Evolutionary conservation across 2,113 vertebrate genomes (phyloP), one percentile per base, ranked within the genome.

Genomic region (Lepus americanus): DNA sequence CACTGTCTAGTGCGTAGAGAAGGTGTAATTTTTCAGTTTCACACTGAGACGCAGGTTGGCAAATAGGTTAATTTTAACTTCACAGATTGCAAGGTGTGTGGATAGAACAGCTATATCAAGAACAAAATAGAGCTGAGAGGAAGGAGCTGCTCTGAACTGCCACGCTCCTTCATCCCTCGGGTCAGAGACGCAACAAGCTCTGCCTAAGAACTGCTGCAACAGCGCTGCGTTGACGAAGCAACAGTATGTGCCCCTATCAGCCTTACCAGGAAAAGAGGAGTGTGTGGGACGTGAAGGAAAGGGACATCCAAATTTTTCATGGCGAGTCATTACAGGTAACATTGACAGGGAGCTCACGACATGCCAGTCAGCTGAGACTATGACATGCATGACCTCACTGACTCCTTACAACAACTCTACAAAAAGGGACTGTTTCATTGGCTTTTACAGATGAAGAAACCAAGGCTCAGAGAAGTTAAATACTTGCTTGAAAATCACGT

Each of bases 41-140:
- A 97, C 96, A 29, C 97, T 94, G 96, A 95, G n/a, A 98, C 93
- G 97, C 97, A 90, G 2, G 59, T 96, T 0, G 53, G 97, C 91
- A 93, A 98, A 98, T 97, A n/a, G 93, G 97, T 98, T 97, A 98
- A 97, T 98, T 98, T 98, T 97, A 97, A 97, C 97, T 97, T 97
- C 95, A 79, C 93, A 92, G 97, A 91, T 87, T 64, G 29, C 39
- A 96, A 98, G 97, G 98, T 98, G 97, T 78, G 84, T 59, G 86
- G 98, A 98, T 53, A 80, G 97, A 97, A 85, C 66, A 94, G 12
- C 88, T 96, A 86, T 85, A 92, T 96, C 93, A 92, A 95, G 83
- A 85, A 77, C 36, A 89, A 97, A 97, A 98, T 87, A 98, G 97
- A 98, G 97, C 97, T 2, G 61, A 96, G 23, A 95, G 96, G 96